Evolutionary conservation across 2,888 invertebrate genomes (phyloP).

Genomic region (Sarcophaga carnaria): DNA sequence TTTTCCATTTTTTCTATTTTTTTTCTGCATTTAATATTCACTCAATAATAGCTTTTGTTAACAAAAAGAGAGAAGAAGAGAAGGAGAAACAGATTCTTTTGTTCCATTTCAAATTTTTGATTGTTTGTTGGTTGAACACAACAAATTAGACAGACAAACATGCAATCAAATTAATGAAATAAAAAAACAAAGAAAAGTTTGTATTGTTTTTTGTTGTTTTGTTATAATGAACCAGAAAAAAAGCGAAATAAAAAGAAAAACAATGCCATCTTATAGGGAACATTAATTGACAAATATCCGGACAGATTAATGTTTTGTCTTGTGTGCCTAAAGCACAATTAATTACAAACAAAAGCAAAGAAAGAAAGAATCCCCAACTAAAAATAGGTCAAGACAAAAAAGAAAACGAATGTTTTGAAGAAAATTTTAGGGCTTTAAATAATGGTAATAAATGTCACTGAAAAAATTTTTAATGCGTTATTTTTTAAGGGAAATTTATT

Average conservation of each 20-base stretch:
- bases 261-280: background rate
- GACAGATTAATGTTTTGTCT: background rate
- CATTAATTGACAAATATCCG: background rate
- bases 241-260: background rate
- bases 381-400: background rate
- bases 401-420: background rate
- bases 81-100: background rate
- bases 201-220: background rate
- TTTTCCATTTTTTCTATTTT: no score
- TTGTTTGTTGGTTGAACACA: background rate
- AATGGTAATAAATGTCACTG: background rate
- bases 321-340: background rate
- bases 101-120: background rate
- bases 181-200: background rate
- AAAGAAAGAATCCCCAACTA: background rate
- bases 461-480: background rate
- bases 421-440: background rate
- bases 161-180: background rate
- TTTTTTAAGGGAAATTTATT: background rate
- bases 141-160: background rate
- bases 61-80: background rate
- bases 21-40: background rate
- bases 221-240: background rate
- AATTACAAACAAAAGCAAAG: background rate
- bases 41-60: background rate